Evolutionary conservation across 2,797 vertebrate genomes (phyloP), one percentile per base, ranked within the genome.

Genomic region (Rhinoraja longicauda): DNA sequence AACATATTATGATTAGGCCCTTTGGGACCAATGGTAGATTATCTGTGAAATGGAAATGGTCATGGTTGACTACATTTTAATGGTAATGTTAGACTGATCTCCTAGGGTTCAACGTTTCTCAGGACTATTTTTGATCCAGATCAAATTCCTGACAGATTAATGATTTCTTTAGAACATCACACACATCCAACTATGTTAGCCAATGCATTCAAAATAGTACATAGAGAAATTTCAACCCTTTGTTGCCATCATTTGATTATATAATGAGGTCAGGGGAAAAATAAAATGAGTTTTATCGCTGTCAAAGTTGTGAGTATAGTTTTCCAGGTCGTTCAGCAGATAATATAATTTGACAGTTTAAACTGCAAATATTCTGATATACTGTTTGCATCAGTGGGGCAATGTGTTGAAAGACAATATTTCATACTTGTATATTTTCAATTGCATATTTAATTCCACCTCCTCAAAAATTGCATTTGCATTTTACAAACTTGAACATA

Each of bases 1-100:
- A 67, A 88, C 64, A 67, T 88, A 64, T 36, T 67, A 62, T 64
- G 84, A 88, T 88, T 21, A 67, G n/a, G 84, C n/a, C 84, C 36
- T n/a, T 67, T 67, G n/a, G 59, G 84, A 36, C 59, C 84, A 88
- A 64, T 88, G 59, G 57, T 64, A 62, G 59, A 88, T 88, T 64
- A 88, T 88, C 84, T 88, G 84, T 88, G 84, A 88, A 88, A 59
- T 84, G 26, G 81, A 84, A 84, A 64, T 88, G 84, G 57, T 88
- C 84, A 88, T 32, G 84, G 84, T 64, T 88, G 84, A 36, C 29
- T 64, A 88, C 29, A n/a, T 64, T 88, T 64, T 88, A 88, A 88
- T 86, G 57, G 26, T n/a, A 86, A 86, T 88, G 59, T 32, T 88
- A 64, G 1, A 36, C n/a, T 36, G n/a, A 88, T 88, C 84, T 36